These are phyloP conservation scores for Procavia capensis DNA, from an alignment of 2,113 vertebrate genomes.

Conservation along the genomic window DNA sequence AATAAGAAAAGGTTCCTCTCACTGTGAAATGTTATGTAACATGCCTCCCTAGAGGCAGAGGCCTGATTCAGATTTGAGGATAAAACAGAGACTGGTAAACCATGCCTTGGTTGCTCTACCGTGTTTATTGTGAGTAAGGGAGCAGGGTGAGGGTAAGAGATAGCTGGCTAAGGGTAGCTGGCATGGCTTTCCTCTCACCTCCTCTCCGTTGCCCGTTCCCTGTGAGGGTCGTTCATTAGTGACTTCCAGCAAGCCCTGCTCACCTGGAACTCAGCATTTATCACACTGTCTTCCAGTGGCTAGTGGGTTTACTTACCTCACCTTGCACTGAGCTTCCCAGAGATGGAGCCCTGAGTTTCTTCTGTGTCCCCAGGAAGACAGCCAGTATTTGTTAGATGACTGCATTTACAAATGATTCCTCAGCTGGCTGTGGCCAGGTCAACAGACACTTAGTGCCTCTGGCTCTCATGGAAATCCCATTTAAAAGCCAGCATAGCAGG, in stretches of 20 bases:
- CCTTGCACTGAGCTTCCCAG: background rate
- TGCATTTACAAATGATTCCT: background rate
- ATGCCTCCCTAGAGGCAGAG: background rate
- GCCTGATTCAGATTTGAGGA: background rate
- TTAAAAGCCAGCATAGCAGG: background rate
- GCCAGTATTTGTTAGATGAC: background rate
- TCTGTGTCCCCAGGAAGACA: background rate
- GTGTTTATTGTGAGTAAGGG: background rate
- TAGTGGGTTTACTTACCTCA: background rate
- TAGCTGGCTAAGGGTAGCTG: background rate
- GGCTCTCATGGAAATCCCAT: slow-evolving; percentile 12
- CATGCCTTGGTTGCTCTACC: background rate
- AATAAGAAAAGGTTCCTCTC: background rate
- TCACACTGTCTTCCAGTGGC: too few relatives aligned
- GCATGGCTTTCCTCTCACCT: background rate
- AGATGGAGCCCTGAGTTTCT: background rate
- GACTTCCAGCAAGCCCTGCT: background rate
- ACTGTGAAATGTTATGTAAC: background rate
- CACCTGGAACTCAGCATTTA: background rate
- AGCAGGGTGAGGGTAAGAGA: background rate
- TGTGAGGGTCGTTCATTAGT: background rate
- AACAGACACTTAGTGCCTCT: background rate
- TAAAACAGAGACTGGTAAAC: background rate
- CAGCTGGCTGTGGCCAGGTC: background rate
- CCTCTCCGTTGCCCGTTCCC: background rate